Percentiles rank a stretch among this genome's conserved stretches.
phyloP scores from a whole-genome alignment of 2,888 invertebrate genomes.

The Ophraella communa region DNA sequence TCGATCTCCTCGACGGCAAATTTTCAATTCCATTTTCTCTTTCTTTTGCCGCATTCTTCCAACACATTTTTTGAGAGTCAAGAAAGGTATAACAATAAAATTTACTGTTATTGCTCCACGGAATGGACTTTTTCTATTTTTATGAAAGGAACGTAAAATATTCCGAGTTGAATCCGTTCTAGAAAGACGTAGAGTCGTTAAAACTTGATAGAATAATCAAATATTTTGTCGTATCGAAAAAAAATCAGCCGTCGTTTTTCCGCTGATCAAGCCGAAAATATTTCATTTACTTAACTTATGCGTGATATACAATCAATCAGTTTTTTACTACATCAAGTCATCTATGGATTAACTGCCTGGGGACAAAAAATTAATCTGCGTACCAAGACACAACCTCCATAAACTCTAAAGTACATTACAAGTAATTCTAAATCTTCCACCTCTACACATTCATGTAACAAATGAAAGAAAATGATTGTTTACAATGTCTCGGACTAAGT shows the following conservation, averaged over 20 bases:
- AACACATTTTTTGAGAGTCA: slow-evolving; percentile 31
- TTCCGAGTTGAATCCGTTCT: slow-evolving; percentile 11
- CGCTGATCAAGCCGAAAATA: background rate
- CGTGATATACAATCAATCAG: no score
- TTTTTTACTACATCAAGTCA: no score
- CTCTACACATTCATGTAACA: no score
- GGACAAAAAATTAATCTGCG: no score
- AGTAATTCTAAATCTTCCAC: no score
- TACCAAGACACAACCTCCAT: no score
- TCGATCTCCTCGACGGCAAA: slow-evolving; percentile 28
- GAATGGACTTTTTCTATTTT: slow-evolving; percentile 28
- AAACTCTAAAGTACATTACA: no score
- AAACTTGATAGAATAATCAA: slow-evolving; percentile 21
- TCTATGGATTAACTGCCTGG: no score
- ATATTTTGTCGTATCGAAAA: slow-evolving; percentile 3
- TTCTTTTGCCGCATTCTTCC: slow-evolving; percentile 20
- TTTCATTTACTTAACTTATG: no score
- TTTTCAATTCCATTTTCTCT: slow-evolving; percentile 31
- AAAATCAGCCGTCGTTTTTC: background rate
- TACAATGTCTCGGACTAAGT: no score
- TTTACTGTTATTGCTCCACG: slow-evolving; percentile 32
- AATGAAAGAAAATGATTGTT: no score
- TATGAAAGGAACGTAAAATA: slow-evolving; percentile 22
- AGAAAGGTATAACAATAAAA: slow-evolving; percentile 36
- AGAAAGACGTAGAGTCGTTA: slow-evolving; percentile 11